Evolutionary conservation across 2,888 invertebrate genomes (phyloP).

Genomic region (Cheilosia urbana): DNA sequence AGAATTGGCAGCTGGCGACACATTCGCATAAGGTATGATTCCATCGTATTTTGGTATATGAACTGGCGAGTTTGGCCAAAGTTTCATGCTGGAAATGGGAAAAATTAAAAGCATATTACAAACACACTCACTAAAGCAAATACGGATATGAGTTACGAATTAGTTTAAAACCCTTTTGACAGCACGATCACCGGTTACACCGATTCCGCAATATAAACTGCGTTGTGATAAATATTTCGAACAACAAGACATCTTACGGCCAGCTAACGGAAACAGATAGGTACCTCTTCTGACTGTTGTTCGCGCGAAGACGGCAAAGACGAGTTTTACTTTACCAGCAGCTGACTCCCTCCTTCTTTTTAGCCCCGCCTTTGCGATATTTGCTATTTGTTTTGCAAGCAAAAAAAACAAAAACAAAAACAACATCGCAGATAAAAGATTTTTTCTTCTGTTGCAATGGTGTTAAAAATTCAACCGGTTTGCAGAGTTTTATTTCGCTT

Average conservation of each 20-base stretch:
- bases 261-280: neutral
- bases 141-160: slow-evolving; percentile 7
- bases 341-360: neutral
- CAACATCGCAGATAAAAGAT: neutral
- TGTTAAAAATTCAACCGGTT: slow-evolving; percentile 23
- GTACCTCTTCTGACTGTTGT: slow-evolving; percentile 9
- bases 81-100: slow-evolving; percentile 80
- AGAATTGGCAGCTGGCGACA: slow-evolving; percentile 80
- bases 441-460: neutral
- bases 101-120: slow-evolving; percentile 42
- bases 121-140: neutral
- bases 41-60: slow-evolving; percentile 84
- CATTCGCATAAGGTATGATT: slow-evolving; percentile 81
- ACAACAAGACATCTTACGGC: slow-evolving; percentile 15
- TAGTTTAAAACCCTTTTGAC: slow-evolving; percentile 29
- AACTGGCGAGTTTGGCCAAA: slow-evolving; percentile 83
- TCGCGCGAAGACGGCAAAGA: slow-evolving; percentile 22
- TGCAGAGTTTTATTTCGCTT: slow-evolving; percentile 27
- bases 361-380: neutral
- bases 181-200: slow-evolving; percentile 64
- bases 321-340: slow-evolving; percentile 48
- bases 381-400: neutral
- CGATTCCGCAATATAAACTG: slow-evolving; percentile 79
- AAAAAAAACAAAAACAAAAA: too few species aligned
- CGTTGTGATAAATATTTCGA: slow-evolving; percentile 78